Evolutionary conservation across 2,888 invertebrate genomes (phyloP), one percentile per base, ranked within the genome.

Genomic region (Aphodius sticticus): DNA sequence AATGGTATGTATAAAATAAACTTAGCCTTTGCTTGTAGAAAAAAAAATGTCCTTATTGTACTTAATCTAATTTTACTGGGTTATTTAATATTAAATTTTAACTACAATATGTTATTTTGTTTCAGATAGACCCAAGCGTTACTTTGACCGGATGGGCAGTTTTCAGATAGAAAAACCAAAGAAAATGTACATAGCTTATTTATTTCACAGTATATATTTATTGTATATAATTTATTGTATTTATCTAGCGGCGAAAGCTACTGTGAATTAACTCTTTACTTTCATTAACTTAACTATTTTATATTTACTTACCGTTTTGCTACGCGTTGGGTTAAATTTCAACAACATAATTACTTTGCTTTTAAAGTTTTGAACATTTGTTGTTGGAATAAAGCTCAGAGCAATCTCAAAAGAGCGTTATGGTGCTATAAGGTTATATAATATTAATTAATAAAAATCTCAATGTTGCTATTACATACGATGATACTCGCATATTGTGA

Each of bases 401-500:
- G 7, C 12, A 26, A 9, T 53, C 53, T 53, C 53, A 53, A 79
- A 70, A 77, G 72, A 74, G 81, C 81, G 74, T 80, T 79, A 26
- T 78, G 77, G 75, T 79, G 79, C 70, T 77, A 81, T 78, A 80
- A 77, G 79, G 14, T 71, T 77, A 75, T 78, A 38, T 81, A 81
- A 78, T 79, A 79, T 78, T 79, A 78, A 83, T 80, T 78, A 79
- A 78, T 79, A 78, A 83, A 79, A 85, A 83, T 84, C 84, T 85
- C 85, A 82, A 84, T 85, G 83, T 85, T 83, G 84, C 83, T 85
- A 83, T 36, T 79, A 77, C 71, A 53, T 76, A 78, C 78, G 81
- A 83, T 82, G 84, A 88, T 88, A 88, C 88, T 88, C 87, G 87
- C 87, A 86, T 87, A 85, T 85, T 88, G 88, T 88, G 88, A 88